These are phyloP conservation scores for Drosophila auraria DNA, from an alignment of 1,140 invertebrate species.

Conservation along the genomic window DNA sequence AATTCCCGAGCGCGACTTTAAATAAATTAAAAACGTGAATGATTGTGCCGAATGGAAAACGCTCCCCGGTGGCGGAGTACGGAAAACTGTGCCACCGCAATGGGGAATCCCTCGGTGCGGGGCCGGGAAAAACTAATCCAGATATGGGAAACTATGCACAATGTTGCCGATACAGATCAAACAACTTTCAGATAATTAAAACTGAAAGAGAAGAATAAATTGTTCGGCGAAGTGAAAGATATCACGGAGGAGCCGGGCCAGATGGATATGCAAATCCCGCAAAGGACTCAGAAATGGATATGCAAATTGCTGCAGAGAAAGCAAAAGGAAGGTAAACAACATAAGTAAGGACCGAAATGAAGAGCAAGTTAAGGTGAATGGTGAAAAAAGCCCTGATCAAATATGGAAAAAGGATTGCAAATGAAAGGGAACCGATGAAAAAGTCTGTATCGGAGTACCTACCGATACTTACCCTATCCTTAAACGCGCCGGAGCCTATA, in stretches of 20 bases:
- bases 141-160: constrained; percentile 29
- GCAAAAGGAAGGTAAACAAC: constrained; percentile 36
- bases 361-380: constrained; percentile 37
- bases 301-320: constrained; percentile 38
- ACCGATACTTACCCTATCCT: constrained; percentile 2
- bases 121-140: constrained; percentile 25
- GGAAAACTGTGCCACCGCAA: constrained; percentile 24
- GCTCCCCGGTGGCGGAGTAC: constrained; percentile 7
- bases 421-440: neutral
- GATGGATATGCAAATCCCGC: constrained; percentile 42
- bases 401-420: constrained; percentile 31
- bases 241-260: constrained; percentile 14
- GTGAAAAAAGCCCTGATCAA: constrained; percentile 28
- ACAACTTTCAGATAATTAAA: constrained; percentile 55
- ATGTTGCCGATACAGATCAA: constrained; percentile 44
- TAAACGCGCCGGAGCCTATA: constrained; percentile 16
- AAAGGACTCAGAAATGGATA: constrained; percentile 46
- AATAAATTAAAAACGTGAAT: constrained; percentile 68
- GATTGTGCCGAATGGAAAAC: constrained; percentile 36
- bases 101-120: neutral
- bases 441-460: neutral
- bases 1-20: constrained; percentile 55
- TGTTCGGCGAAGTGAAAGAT: constrained; percentile 33
- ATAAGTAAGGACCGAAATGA: constrained; percentile 25
- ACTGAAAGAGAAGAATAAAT: constrained; percentile 47